These are phyloP conservation scores for Anabas testudineus DNA, from an alignment of 2,797 vertebrate genomes.

Conservation along the genomic window DNA sequence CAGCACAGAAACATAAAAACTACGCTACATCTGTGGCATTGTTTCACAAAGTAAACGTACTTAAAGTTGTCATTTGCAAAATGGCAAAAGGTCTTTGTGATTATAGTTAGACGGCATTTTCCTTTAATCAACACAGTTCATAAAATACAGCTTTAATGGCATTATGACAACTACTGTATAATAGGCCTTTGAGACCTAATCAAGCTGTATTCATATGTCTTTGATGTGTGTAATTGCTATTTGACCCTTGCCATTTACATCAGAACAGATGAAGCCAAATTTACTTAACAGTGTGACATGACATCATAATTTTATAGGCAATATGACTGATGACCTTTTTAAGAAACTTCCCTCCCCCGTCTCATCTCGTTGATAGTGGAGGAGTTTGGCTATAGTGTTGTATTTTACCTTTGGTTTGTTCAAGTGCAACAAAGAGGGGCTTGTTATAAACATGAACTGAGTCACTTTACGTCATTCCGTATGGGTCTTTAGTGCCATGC, in stretches of 20 bases:
- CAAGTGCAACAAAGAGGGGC: background rate
- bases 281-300: slow-evolving; percentile 41
- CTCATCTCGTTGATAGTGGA: slow-evolving; percentile 14
- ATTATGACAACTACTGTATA: background rate
- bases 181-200: slow-evolving; percentile 15
- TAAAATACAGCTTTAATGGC: background rate
- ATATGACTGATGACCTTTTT: background rate
- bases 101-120: background rate
- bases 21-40: background rate
- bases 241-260: slow-evolving; percentile 20
- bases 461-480: background rate
- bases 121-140: background rate
- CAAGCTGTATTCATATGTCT: slow-evolving; percentile 12
- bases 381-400: slow-evolving; percentile 10
- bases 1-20: background rate
- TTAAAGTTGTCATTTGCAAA: no score
- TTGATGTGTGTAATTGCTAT: slow-evolving; percentile 20
- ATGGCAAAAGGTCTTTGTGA: background rate
- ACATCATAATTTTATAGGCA: slow-evolving; percentile 23
- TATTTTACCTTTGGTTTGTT: background rate
- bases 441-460: background rate
- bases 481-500: background rate
- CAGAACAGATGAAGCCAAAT: slow-evolving; percentile 23
- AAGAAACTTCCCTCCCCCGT: slow-evolving; percentile 13
- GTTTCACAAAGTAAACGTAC: background rate